A percentile compares a stretch with the other conserved stretches of the same genome.
Conservation (phyloP, 92 coral and sea anemone genomes). For the Phenganax marumi region DNA sequence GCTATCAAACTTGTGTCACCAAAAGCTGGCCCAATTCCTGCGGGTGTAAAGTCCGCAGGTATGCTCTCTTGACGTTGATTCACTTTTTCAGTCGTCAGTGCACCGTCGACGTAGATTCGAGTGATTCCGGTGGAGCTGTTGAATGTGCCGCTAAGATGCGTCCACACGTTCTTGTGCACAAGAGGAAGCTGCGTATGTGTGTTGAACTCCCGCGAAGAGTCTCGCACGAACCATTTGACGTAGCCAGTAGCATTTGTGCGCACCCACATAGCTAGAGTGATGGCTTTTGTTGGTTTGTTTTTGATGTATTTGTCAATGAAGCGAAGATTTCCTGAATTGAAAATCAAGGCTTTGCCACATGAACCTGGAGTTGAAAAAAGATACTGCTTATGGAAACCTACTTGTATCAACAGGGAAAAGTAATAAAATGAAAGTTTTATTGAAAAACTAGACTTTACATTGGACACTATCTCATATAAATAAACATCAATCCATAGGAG, state of each 20-base stretch:
- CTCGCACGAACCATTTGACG: constrained; percentile 88
- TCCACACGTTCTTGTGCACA: constrained; percentile 84
- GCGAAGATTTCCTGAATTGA: constrained; percentile 79
- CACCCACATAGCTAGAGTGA: constrained; percentile 97
- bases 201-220: constrained; percentile 54
- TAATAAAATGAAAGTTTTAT: too few relatives aligned
- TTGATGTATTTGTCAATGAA: constrained; percentile 65
- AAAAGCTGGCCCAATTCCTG: constrained; percentile 85
- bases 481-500: too few relatives aligned
- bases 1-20: constrained; percentile 83
- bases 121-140: constrained; percentile 85
- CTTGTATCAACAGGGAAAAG: too few relatives aligned
- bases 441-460: too few relatives aligned
- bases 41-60: constrained; percentile 88
- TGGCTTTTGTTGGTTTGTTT: constrained; percentile 81
- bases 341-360: constrained; percentile 81
- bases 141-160: constrained; percentile 90
- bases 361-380: constrained; percentile 58
- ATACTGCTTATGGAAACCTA: neutral
- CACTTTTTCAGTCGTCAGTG: constrained; percentile 72
- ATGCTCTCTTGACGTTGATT: constrained; percentile 70
- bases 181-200: constrained; percentile 56
- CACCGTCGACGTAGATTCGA: constrained; percentile 86
- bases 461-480: too few relatives aligned
- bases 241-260: constrained; percentile 81